These are phyloP conservation scores for Mnemiopsis leidyi DNA, from an alignment of 37 sponge, comb jelly and placozoan genomes.

Conservation along the genomic window DNA sequence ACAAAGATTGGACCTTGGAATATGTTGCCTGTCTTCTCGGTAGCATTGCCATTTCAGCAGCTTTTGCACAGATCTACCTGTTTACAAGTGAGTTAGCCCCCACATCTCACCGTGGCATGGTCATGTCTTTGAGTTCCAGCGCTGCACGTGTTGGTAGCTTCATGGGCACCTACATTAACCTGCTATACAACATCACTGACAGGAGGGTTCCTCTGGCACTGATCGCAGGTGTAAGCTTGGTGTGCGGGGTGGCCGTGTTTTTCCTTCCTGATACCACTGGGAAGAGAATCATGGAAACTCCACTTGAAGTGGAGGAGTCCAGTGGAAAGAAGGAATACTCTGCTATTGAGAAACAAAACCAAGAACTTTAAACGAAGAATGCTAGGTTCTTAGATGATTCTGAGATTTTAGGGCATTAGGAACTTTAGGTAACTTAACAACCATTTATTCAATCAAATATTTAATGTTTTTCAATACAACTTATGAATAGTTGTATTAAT, in stretches of 20 bases:
- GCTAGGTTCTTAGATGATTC: too few species aligned
- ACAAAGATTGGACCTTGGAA: conserved; percentile 32
- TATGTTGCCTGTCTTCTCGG: conserved; percentile 33
- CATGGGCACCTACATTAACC: conserved; percentile 36
- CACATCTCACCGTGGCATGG: conserved; percentile 55
- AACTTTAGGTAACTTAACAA: too few species aligned
- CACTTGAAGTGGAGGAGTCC: not conserved
- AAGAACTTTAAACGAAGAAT: too few species aligned
- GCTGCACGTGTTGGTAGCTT: conserved; percentile 11
- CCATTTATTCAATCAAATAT: too few species aligned
- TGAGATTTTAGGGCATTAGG: too few species aligned
- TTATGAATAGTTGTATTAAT: too few species aligned
- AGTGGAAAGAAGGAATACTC: not conserved
- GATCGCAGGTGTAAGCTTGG: not conserved
- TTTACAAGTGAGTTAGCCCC: conserved; percentile 28
- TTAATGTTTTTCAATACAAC: too few species aligned
- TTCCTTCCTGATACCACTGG: conserved; percentile 47
- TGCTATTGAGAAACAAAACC: too few species aligned
- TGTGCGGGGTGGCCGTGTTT: conserved; percentile 16
- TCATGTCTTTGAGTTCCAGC: conserved; percentile 58
- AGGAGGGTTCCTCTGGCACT: conserved; percentile 19
- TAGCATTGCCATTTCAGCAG: conserved; percentile 23
- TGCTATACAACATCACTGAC: conserved; percentile 44
- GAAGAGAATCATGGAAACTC: conserved; percentile 15
- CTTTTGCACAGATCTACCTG: conserved; percentile 18